Conservation (phyloP, 1,140 invertebrate species). For the Anoplolepis gracilipes region DNA sequence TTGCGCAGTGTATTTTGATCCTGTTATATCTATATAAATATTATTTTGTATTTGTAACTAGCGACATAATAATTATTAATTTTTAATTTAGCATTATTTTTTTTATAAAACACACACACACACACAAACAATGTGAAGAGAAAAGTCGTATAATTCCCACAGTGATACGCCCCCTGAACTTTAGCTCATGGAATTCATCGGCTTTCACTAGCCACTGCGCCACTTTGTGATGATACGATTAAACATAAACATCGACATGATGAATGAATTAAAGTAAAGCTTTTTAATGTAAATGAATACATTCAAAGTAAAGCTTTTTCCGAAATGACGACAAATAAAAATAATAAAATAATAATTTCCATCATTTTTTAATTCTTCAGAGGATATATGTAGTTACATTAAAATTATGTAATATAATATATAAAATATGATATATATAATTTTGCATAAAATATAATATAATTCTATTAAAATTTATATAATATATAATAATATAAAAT, state of each 20-base stretch:
- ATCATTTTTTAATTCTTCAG: too few species aligned
- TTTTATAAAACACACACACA: neutral
- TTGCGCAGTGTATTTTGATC: neutral
- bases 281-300: neutral
- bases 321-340: neutral
- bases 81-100: slow-evolving; percentile 23
- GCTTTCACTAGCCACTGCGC: slow-evolving; percentile 73
- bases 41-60: neutral
- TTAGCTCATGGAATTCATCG: slow-evolving; percentile 71
- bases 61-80: slow-evolving; percentile 36
- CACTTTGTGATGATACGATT: slow-evolving; percentile 69
- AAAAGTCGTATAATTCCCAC: slow-evolving; percentile 75
- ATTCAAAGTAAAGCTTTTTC: neutral
- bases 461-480: too few species aligned
- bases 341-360: too few species aligned
- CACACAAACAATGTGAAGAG: slow-evolving; percentile 33
- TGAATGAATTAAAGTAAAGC: neutral
- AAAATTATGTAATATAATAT: too few species aligned
- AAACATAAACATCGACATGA: slow-evolving; percentile 44
- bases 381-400: too few species aligned
- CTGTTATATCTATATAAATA: neutral
- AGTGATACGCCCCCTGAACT: slow-evolving; percentile 73
- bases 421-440: too few species aligned
- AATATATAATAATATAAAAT: too few species aligned
- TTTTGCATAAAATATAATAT: too few species aligned